Conservation (phyloP, 2,797 vertebrate genomes). For the Uromys caudimaculatus region DNA sequence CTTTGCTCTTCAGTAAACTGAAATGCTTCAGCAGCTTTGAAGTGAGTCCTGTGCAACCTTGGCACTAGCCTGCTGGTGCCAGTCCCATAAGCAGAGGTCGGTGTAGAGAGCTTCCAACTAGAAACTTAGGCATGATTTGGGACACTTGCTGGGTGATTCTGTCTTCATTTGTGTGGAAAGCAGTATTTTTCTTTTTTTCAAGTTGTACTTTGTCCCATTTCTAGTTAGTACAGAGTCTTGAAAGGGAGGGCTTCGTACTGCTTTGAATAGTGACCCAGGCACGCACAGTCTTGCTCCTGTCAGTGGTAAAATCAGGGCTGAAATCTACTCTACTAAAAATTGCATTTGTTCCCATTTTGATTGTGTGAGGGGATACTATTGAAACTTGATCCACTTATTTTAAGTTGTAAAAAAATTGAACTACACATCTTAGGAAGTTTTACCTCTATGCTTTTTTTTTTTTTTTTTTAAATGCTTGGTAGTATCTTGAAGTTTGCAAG, state of each 20-base stretch:
- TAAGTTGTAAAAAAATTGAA: background rate
- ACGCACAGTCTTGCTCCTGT: background rate
- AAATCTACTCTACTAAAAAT: background rate
- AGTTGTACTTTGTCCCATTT: background rate
- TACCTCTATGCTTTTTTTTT: background rate
- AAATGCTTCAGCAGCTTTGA: background rate
- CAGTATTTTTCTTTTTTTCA: background rate
- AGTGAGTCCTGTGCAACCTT: background rate
- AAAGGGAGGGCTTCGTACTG: background rate
- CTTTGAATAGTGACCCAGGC: background rate
- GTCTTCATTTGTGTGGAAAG: background rate
- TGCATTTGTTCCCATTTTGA: slow-evolving; percentile 9
- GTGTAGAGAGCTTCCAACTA: background rate
- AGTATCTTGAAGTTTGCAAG: background rate
- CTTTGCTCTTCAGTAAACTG: slow-evolving; percentile 16
- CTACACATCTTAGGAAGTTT: background rate
- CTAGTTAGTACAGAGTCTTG: background rate
- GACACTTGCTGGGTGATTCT: background rate
- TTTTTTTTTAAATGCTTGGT: too few species aligned
- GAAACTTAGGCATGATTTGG: background rate
- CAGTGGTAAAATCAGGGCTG: background rate
- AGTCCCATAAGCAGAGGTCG: background rate
- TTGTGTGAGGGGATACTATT: background rate
- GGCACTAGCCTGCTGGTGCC: too few species aligned
- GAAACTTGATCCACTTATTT: background rate